phyloP scores from a whole-genome alignment of 2,797 vertebrate species.

The Scleropages formosus region DNA sequence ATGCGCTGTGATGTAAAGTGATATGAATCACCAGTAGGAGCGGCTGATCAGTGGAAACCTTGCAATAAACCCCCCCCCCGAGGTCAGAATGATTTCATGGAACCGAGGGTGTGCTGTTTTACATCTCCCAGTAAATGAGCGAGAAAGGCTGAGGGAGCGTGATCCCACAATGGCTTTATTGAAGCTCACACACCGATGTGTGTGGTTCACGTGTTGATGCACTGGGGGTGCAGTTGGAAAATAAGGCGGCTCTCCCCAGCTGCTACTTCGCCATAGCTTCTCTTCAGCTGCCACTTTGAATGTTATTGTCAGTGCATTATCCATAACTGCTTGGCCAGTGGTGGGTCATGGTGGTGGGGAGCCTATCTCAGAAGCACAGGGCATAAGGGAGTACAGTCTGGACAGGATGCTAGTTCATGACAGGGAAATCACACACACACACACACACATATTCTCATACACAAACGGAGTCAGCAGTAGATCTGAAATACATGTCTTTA shows the following conservation, averaged over 20 bases:
- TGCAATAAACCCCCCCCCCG: constrained; percentile 26
- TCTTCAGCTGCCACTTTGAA: neutral
- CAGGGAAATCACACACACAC: too few species aligned
- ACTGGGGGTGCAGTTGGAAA: neutral
- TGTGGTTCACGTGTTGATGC: neutral
- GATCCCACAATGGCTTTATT: constrained; percentile 24
- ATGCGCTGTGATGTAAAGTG: constrained; percentile 26
- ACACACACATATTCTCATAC: too few species aligned
- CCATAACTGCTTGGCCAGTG: too few species aligned
- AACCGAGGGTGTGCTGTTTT: constrained; percentile 24
- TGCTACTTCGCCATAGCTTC: neutral
- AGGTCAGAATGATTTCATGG: constrained; percentile 37
- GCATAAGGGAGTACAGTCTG: too few species aligned
- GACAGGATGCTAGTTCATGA: too few species aligned
- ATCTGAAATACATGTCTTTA: too few species aligned
- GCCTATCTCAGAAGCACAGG: too few species aligned
- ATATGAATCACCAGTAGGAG: constrained; percentile 12
- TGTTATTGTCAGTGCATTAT: neutral
- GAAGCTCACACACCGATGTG: constrained; percentile 23
- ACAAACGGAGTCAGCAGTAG: too few species aligned
- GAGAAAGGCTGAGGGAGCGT: neutral
- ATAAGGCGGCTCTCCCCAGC: neutral
- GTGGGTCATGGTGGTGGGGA: too few species aligned
- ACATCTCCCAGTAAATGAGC: constrained; percentile 26
- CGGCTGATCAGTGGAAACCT: constrained; percentile 18